Conservation (phyloP, 2,888 invertebrate species). For the Melinaea menophilus region DNA sequence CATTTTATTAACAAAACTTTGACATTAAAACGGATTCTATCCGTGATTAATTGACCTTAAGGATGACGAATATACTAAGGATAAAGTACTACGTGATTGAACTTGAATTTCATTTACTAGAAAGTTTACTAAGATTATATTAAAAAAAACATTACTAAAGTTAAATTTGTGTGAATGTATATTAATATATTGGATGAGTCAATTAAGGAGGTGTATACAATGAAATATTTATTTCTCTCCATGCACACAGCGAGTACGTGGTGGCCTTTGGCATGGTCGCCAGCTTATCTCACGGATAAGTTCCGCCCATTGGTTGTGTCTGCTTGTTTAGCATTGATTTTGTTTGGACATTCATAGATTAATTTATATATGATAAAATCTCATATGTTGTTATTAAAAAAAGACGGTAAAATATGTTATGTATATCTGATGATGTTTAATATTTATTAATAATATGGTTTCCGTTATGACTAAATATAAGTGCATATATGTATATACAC, state of each 20-base stretch:
- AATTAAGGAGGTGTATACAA: no score
- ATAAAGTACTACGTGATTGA: constrained; percentile 26
- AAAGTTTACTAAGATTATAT: no score
- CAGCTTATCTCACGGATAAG: constrained; percentile 39
- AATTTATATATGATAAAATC: background rate
- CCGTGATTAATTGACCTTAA: constrained; percentile 18
- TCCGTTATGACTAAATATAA: background rate
- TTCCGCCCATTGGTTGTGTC: constrained; percentile 27
- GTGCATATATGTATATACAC: no score
- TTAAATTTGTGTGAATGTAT: no score
- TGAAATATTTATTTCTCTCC: background rate
- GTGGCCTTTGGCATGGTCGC: constrained; percentile 46
- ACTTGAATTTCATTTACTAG: constrained; percentile 22
- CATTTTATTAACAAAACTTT: background rate
- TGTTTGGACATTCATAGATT: background rate
- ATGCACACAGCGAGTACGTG: constrained; percentile 8
- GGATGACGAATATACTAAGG: constrained; percentile 14
- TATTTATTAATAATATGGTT: background rate
- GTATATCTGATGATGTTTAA: no score
- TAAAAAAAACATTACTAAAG: no score
- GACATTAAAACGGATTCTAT: constrained; percentile 6
- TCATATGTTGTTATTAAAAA: background rate
- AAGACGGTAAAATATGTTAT: background rate
- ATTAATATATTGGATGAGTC: no score
- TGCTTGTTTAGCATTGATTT: constrained; percentile 4